These are phyloP conservation scores for Caenorhabditis afra DNA, from an alignment of 2,888 invertebrate genomes.

Conservation along the genomic window DNA sequence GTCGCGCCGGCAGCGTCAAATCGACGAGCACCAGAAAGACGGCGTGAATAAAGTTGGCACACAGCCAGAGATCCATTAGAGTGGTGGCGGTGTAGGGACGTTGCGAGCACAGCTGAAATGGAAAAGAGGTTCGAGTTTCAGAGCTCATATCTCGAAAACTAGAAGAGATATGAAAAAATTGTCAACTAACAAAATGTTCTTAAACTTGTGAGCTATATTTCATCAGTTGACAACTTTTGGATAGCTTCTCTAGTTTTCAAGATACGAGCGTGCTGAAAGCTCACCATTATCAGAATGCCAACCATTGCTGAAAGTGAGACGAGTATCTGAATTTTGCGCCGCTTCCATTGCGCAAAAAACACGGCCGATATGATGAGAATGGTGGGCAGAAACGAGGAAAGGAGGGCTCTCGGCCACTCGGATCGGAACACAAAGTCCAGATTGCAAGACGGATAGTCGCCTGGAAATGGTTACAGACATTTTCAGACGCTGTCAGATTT, in stretches of 20 bases:
- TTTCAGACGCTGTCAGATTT: not conserved
- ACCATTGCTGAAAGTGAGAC: conserved; percentile 73
- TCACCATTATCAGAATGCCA: conserved; percentile 73
- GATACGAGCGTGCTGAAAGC: not conserved
- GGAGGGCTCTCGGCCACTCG: conserved; percentile 72
- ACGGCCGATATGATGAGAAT: conserved; percentile 75
- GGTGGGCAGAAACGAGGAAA: conserved; percentile 74
- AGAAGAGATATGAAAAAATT: no score
- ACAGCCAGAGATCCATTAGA: conserved; percentile 78
- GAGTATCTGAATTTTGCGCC: conserved; percentile 74
- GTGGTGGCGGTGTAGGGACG: conserved; percentile 67
- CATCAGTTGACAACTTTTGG: no score
- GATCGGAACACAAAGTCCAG: conserved; percentile 66
- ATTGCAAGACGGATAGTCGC: conserved; percentile 68
- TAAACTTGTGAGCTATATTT: no score
- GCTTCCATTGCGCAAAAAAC: conserved; percentile 77
- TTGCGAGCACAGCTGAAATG: conserved; percentile 62
- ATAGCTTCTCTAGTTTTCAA: no score
- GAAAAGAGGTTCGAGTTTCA: not conserved
- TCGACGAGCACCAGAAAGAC: conserved; percentile 69
- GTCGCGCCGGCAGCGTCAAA: conserved; percentile 66
- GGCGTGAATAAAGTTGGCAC: conserved; percentile 74
- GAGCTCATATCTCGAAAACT: not conserved
- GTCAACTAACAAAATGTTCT: no score
- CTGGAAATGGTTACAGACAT: conserved; percentile 55